phyloP scores from a whole-genome alignment of 2,113 vertebrate genomes.

The Strix uralensis region DNA sequence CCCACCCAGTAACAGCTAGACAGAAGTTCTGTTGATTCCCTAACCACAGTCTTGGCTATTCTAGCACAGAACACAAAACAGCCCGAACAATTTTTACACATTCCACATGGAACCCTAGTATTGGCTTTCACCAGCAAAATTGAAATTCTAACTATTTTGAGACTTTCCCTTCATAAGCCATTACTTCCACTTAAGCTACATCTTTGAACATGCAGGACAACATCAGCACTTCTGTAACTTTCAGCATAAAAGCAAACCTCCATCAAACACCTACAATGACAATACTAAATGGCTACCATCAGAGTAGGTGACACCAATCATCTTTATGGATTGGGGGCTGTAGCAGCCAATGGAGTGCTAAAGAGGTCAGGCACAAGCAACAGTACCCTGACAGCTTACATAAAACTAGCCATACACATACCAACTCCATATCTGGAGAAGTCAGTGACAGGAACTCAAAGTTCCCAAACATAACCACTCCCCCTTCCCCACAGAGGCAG shows the following conservation, averaged over 20 bases:
- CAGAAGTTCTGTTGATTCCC: background rate
- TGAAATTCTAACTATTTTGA: background rate
- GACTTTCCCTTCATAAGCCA: background rate
- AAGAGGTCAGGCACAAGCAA: background rate
- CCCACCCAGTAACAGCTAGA: background rate
- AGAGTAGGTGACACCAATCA: background rate
- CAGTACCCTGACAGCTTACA: background rate
- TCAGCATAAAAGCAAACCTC: background rate
- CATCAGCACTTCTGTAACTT: background rate
- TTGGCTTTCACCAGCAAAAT: background rate
- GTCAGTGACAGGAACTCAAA: background rate
- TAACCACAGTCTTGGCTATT: background rate
- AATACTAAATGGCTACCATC: background rate
- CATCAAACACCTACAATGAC: fast-evolving
- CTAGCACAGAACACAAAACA: background rate
- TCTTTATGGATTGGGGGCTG: background rate
- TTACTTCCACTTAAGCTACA: background rate
- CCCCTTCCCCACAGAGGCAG: too few relatives aligned
- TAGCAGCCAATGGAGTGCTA: background rate
- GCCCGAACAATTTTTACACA: background rate
- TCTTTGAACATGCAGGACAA: background rate
- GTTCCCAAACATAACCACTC: background rate
- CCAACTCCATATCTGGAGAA: background rate
- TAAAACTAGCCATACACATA: background rate
- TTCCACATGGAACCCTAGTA: background rate